Conservation (phyloP, 2,888 invertebrate species). For the Campoletis raptor region DNA sequence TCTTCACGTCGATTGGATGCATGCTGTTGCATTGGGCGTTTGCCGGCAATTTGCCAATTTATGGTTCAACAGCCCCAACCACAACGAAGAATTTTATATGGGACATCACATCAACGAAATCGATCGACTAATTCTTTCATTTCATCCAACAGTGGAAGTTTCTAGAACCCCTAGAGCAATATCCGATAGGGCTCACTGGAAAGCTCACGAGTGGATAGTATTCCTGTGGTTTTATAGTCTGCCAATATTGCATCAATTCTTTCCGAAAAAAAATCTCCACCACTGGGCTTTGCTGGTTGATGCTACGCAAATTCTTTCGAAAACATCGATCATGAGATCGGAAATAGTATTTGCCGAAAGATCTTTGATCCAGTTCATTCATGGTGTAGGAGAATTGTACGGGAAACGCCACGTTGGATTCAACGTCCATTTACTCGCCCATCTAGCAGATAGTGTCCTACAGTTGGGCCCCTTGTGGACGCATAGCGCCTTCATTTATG, state of each 20-base stretch:
- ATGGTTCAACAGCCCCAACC: too few relatives aligned
- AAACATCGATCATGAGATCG: slow-evolving; percentile 43
- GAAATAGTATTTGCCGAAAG: slow-evolving; percentile 44
- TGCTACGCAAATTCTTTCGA: slow-evolving; percentile 33
- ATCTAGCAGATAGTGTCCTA: slow-evolving; percentile 57
- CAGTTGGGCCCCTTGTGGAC: slow-evolving; percentile 63
- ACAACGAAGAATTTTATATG: slow-evolving; percentile 51
- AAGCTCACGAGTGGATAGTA: slow-evolving; percentile 60
- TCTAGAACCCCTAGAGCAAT: slow-evolving; percentile 44
- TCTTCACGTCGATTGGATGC: slow-evolving; percentile 66
- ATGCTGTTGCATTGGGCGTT: slow-evolving; percentile 61
- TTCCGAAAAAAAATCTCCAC: slow-evolving; percentile 27
- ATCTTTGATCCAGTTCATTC: slow-evolving; percentile 29
- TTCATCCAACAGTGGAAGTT: slow-evolving; percentile 46
- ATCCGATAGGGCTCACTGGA: slow-evolving; percentile 54
- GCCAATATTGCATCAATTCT: slow-evolving; percentile 33
- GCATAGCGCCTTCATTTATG: slow-evolving; percentile 64
- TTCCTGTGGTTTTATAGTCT: slow-evolving; percentile 39
- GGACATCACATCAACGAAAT: slow-evolving; percentile 45
- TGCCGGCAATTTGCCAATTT: neutral
- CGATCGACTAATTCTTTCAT: slow-evolving; percentile 30
- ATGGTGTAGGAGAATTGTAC: slow-evolving; percentile 24
- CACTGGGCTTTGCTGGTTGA: slow-evolving; percentile 49
- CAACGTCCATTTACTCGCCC: slow-evolving; percentile 62
- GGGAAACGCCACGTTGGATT: slow-evolving; percentile 48